Evolutionary conservation across 2,888 invertebrate species (phyloP).

Genomic region (Aphrophora alni): DNA sequence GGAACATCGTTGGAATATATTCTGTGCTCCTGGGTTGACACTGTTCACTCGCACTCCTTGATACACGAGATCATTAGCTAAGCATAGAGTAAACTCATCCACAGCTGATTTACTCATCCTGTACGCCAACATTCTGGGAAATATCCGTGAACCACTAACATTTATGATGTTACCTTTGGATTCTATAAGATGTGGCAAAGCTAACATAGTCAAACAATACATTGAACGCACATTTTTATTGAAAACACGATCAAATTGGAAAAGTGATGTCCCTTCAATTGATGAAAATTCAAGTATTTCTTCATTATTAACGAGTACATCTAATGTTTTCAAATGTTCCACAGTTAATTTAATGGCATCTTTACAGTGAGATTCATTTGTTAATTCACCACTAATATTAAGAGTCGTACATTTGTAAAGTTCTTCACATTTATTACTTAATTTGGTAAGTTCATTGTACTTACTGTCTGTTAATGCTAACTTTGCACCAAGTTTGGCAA

Average conservation of each 20-base stretch:
- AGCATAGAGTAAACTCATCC: neutral
- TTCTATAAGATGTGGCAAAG: neutral
- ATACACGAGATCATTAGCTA: neutral
- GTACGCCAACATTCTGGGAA: neutral
- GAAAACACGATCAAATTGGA: neutral
- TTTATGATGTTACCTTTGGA: neutral
- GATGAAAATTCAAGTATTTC: neutral
- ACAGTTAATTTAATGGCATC: neutral
- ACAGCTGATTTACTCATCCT: neutral
- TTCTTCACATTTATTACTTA: neutral
- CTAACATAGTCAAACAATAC: neutral
- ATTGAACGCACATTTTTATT: neutral
- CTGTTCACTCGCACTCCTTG: neutral
- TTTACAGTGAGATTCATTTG: neutral
- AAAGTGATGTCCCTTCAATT: neutral
- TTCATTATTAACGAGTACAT: neutral
- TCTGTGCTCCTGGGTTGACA: neutral
- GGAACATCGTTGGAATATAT: neutral
- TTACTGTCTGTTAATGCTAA: neutral
- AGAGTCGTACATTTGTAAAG: neutral
- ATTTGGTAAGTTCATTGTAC: neutral
- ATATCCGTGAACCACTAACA: neutral
- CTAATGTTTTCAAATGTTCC: neutral
- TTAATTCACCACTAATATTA: neutral
- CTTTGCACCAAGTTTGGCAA: neutral